A percentile compares a stretch with the other conserved stretches of the same genome.
Conservation (phyloP, 2,797 vertebrate species). For the Darevskia mixta region DNA sequence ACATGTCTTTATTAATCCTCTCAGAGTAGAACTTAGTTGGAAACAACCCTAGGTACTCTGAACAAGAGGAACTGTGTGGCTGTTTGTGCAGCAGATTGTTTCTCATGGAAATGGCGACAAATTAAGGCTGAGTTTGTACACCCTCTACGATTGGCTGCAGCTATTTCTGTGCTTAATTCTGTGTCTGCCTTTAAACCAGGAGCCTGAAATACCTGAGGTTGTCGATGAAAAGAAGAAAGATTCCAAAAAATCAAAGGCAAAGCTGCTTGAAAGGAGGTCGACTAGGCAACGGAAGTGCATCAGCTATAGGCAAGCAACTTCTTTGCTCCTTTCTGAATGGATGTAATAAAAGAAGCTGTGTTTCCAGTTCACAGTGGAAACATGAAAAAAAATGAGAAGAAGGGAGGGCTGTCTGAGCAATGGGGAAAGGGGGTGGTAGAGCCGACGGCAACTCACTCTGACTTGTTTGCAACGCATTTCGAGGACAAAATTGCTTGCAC, state of each 20-base stretch:
- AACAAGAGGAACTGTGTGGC: not conserved
- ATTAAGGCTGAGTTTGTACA: accelerated
- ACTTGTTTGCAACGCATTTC: not conserved
- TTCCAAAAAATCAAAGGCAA: conserved; percentile 90
- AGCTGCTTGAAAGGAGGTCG: conserved; percentile 91
- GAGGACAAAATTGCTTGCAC: no score
- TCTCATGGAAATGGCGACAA: accelerated
- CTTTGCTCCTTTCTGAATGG: not conserved
- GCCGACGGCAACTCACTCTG: not conserved
- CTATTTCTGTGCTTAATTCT: not conserved
- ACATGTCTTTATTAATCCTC: no score
- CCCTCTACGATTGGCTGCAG: not conserved
- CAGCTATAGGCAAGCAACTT: conserved; percentile 90
- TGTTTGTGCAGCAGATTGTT: not conserved
- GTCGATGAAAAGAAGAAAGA: conserved; percentile 91
- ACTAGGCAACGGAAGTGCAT: conserved; percentile 94
- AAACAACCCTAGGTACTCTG: not conserved
- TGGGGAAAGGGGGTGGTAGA: not conserved
- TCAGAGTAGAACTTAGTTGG: not conserved
- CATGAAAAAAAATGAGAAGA: not conserved
- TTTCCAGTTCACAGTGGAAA: not conserved
- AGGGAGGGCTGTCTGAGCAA: not conserved
- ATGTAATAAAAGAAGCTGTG: not conserved
- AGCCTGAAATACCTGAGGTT: conserved; percentile 83
- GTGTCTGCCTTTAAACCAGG: conserved; percentile 76